Base-by-base conservation (phyloP, 2,797 vertebrate genomes). In the Sebastes vulpes region DNA sequence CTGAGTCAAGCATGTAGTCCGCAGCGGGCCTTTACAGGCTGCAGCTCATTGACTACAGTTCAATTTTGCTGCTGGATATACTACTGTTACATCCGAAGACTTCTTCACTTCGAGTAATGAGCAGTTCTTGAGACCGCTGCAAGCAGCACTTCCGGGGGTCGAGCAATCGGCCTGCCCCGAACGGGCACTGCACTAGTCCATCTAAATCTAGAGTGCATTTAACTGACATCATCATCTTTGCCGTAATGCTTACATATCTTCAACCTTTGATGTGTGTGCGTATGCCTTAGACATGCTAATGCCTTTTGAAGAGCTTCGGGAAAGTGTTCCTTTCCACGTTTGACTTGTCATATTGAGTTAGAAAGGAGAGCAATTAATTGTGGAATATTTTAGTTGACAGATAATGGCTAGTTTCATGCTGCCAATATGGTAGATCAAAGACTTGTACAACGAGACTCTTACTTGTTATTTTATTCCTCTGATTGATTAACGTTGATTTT, bases 151-250 rank as follows among this genome's bases (percentile, higher is more conserved):
- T 57, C 25, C 11, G 3, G 23, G 7, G 25, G 0, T 29, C 38
- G 6, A 20, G 9, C 25, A 28, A 28, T 57, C 8, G 8, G 26
- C 54, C 26, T 16, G 9, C 28, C 0, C n/a, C 9, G 3, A 31
- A n/a, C 28, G 18, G 26, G 18, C 28, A 26, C 9, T 58, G 56
- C 26, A 58, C 26, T n/a, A n/a, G 56, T 58, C 26, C 56, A 38
- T 79, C 69, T 79, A 71, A 79, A 77, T 79, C 42, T 77, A 65
- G 82, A 78, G 32, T 71, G 72, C 9, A 75, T 87, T 65, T 63
- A 28, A 58, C 64, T 76, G 31, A 75, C 64, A 84, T 72, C 54
- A 80, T 76, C 68, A 75, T 64, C 21, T 65, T 63, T 75, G 46
- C 50, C 3, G 9, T 58, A 61, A 76, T 64, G 54, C 70, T 65